Evolutionary conservation across 2,797 vertebrate genomes (phyloP).

Genomic region (Cirrhinus mrigala): DNA sequence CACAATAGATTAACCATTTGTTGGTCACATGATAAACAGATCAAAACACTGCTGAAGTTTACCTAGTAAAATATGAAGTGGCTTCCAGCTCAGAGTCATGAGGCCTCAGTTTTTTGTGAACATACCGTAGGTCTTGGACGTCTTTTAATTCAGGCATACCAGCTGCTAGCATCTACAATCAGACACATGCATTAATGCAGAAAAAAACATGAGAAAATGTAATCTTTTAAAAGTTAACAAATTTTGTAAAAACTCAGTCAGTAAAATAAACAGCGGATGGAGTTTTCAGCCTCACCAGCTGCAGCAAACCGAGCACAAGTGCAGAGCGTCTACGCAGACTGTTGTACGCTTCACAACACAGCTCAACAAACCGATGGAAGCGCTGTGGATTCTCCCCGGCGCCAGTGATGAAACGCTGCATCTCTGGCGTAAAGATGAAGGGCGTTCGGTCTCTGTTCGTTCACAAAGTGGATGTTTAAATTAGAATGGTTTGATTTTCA

Average conservation of each 20-base stretch:
- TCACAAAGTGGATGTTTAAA: neutral
- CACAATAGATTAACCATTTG: neutral
- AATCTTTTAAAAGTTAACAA: no score
- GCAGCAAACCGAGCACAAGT: constrained; percentile 85
- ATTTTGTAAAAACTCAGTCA: no score
- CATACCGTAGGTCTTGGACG: constrained; percentile 83
- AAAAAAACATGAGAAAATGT: neutral
- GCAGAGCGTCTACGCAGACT: constrained; percentile 81
- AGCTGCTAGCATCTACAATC: constrained; percentile 84
- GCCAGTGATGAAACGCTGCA: constrained; percentile 92
- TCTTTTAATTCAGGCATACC: constrained; percentile 87
- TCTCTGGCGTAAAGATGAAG: constrained; percentile 92
- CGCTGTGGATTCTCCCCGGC: constrained; percentile 84
- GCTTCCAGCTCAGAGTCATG: constrained; percentile 87
- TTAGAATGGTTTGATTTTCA: neutral
- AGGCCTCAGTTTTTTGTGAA: constrained; percentile 86
- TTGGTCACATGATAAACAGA: neutral
- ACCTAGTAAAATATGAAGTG: constrained; percentile 91
- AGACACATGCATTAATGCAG: constrained; percentile 32
- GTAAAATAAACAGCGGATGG: no score
- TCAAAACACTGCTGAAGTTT: constrained; percentile 47
- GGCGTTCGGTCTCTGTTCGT: constrained; percentile 84
- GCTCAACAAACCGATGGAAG: constrained; percentile 89
- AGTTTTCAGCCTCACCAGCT: constrained; percentile 81
- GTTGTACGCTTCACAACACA: constrained; percentile 91